phyloP scores from a whole-genome alignment of 2,797 vertebrate species.

The Gallirallus australis region DNA sequence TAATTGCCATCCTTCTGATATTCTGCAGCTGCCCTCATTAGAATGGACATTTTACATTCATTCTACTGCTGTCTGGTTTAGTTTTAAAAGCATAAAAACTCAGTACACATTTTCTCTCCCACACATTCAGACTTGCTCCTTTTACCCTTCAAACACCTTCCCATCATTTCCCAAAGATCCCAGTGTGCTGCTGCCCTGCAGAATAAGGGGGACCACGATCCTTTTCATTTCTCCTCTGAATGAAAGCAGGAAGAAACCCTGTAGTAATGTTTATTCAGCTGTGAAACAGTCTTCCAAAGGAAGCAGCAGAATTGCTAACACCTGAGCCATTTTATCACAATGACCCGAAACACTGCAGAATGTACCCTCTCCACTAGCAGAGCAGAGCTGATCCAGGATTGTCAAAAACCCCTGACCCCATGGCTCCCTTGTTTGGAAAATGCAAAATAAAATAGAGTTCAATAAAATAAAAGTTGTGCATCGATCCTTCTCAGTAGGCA shows the following conservation, averaged over 20 bases:
- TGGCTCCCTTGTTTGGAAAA: background rate
- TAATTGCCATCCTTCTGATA: background rate
- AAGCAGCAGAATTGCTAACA: constrained; percentile 42
- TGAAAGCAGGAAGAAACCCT: constrained; percentile 2
- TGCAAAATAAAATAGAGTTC: background rate
- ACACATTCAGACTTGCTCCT: background rate
- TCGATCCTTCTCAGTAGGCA: background rate
- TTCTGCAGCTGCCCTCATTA: background rate
- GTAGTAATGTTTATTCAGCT: constrained; percentile 53
- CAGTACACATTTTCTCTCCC: background rate
- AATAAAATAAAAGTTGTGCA: background rate
- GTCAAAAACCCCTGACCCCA: background rate
- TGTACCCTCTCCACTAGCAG: background rate
- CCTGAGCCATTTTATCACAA: constrained; percentile 29
- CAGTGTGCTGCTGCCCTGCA: background rate
- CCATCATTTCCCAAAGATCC: rapidly evolving
- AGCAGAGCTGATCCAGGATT: background rate
- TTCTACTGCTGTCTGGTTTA: background rate
- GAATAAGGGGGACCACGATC: background rate
- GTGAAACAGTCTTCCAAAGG: background rate
- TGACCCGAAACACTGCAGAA: background rate
- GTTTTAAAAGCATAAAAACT: background rate
- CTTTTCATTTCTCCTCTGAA: background rate
- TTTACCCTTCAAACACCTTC: background rate
- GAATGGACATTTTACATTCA: background rate